These are phyloP conservation scores for Clusia tigrina DNA, from an alignment of 2,888 invertebrate species.

Conservation along the genomic window DNA sequence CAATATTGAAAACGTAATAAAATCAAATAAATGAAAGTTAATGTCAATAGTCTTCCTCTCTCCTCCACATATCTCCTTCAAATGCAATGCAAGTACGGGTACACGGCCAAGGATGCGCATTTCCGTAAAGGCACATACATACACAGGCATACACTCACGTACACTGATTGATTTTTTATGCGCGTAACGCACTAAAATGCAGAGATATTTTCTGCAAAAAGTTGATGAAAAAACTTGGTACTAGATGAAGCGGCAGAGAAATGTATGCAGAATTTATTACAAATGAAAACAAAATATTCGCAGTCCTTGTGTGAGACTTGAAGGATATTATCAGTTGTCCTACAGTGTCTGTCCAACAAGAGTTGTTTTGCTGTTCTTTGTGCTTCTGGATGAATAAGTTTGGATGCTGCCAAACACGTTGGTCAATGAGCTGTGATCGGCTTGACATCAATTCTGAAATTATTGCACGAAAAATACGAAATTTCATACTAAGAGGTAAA, in stretches of 20 bases:
- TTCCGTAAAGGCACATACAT: background rate
- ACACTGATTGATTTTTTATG: slow-evolving; percentile 17
- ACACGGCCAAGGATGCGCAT: background rate
- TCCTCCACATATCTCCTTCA: background rate
- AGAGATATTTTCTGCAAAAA: too few species aligned
- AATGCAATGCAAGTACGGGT: background rate
- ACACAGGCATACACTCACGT: background rate
- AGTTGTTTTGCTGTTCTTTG: too few species aligned
- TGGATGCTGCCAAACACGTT: slow-evolving; percentile 13
- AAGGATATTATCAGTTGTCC: too few species aligned
- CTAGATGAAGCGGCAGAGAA: background rate
- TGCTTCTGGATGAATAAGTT: slow-evolving; percentile 11
- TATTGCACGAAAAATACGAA: too few species aligned
- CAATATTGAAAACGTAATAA: slow-evolving; percentile 7
- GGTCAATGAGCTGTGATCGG: slow-evolving; percentile 14
- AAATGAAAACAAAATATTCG: background rate
- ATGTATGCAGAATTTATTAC: background rate
- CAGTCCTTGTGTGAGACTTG: background rate
- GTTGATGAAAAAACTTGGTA: too few species aligned
- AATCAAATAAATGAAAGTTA: slow-evolving; percentile 12
- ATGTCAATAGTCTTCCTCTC: background rate
- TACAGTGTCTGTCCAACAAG: too few species aligned
- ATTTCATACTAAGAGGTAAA: too few species aligned
- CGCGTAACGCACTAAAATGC: background rate
- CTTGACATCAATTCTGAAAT: background rate